phyloP scores from a whole-genome alignment of 2,797 vertebrate genomes.

The Argyrosomus regius region DNA sequence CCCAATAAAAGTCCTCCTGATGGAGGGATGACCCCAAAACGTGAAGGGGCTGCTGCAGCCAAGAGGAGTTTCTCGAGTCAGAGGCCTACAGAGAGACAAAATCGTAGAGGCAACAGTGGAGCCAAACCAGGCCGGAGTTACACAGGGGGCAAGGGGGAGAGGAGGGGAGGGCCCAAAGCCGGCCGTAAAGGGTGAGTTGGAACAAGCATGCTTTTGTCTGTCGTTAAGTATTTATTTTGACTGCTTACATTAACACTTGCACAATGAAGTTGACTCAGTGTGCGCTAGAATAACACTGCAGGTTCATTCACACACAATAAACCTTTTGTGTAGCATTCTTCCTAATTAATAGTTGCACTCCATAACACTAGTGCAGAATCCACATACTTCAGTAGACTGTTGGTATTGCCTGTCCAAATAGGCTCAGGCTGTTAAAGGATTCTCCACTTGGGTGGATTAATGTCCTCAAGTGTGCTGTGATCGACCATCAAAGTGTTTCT shows the following conservation, averaged over 20 bases:
- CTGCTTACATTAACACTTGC: constrained; percentile 41
- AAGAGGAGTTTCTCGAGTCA: constrained; percentile 99
- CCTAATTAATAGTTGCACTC: constrained; percentile 20
- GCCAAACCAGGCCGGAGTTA: constrained; percentile 93
- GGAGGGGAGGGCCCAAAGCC: constrained; percentile 91
- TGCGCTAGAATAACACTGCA: constrained; percentile 7
- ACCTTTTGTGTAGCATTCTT: constrained; percentile 29
- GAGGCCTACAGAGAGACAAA: constrained; percentile 94
- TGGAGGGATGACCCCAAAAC: constrained; percentile 84
- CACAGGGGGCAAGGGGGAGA: constrained; percentile 92
- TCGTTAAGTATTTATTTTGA: constrained; percentile 32
- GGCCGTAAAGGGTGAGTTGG: constrained; percentile 94
- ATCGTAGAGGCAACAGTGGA: constrained; percentile 92
- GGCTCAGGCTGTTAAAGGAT: not conserved
- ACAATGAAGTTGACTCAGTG: constrained; percentile 45
- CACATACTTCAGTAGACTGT: not conserved
- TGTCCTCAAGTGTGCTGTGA: constrained; percentile 2
- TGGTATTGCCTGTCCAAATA: not conserved
- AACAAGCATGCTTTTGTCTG: constrained; percentile 46
- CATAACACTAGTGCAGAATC: not conserved
- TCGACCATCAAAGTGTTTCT: constrained; percentile 12
- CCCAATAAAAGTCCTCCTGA: constrained; percentile 84
- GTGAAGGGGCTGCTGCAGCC: constrained; percentile 89
- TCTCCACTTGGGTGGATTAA: not conserved
- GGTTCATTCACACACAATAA: constrained; percentile 35